Evolutionary conservation across 2,888 invertebrate genomes (phyloP).

Genomic region (Drosophila formosana): DNA sequence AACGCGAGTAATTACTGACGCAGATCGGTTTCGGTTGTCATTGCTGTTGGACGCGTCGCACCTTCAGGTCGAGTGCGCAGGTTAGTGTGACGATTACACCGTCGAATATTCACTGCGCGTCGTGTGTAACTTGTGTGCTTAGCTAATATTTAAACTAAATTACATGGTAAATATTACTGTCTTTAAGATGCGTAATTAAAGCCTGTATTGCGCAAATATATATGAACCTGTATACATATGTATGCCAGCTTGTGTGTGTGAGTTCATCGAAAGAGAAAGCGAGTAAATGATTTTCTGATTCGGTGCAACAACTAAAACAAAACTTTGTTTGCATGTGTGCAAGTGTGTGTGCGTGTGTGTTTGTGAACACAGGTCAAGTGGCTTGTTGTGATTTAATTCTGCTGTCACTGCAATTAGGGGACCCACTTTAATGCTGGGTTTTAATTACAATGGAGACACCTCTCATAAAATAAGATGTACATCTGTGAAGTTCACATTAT

Average conservation of each 20-base stretch:
- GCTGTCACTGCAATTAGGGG: slow-evolving; percentile 41
- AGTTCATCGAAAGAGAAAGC: slow-evolving; percentile 47
- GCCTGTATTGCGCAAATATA: slow-evolving; percentile 5
- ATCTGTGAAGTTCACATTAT: slow-evolving; percentile 9
- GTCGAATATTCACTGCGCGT: slow-evolving; percentile 27
- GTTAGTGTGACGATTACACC: slow-evolving; percentile 41
- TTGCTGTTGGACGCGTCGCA: slow-evolving; percentile 46
- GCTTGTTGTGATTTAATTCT: slow-evolving; percentile 42
- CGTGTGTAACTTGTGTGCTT: slow-evolving; percentile 30
- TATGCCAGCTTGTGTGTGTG: slow-evolving; percentile 1
- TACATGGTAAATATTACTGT: slow-evolving; percentile 28
- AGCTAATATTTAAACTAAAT: slow-evolving; percentile 43
- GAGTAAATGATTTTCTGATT: slow-evolving; percentile 43
- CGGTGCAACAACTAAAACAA: slow-evolving; percentile 24
- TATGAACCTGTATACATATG: neutral
- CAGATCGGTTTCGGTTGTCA: slow-evolving; percentile 61
- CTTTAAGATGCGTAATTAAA: slow-evolving; percentile 28
- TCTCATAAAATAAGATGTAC: neutral
- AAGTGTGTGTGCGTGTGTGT: slow-evolving; percentile 1
- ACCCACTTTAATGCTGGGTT: slow-evolving; percentile 14
- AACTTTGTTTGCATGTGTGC: neutral
- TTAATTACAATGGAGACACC: neutral
- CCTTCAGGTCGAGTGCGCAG: slow-evolving; percentile 29
- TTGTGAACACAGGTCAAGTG: slow-evolving; percentile 7
- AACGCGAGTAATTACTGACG: slow-evolving; percentile 31